Conservation (phyloP, 2,113 vertebrate genomes). For the Kryptolebias marmoratus region DNA sequence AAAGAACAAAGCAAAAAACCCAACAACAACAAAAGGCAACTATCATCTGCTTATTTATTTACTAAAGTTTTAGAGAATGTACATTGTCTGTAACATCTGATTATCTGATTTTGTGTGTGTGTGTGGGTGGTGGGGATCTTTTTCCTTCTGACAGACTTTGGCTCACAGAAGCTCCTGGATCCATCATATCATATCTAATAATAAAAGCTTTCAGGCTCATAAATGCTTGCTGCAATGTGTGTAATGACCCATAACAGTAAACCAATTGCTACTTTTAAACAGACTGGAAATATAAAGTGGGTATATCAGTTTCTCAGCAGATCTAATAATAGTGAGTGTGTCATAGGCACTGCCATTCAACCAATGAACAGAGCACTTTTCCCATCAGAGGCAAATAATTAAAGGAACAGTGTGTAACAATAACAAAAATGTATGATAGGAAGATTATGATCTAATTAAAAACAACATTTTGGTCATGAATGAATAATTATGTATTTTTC, state of each 20-base stretch:
- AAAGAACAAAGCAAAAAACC: too few relatives aligned
- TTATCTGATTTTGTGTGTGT: too few relatives aligned
- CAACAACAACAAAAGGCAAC: too few relatives aligned
- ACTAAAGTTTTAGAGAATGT: too few relatives aligned
- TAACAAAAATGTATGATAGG: too few relatives aligned
- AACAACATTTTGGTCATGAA: too few relatives aligned
- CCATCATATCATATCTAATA: constrained; percentile 40
- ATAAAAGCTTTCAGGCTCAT: constrained; percentile 40
- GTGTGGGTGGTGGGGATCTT: too few relatives aligned
- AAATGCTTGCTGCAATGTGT: constrained; percentile 4
- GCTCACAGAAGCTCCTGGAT: background rate
- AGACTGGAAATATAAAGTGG: constrained; percentile 14
- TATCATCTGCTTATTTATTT: too few relatives aligned
- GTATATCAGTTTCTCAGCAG: constrained; percentile 25
- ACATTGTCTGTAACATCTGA: too few relatives aligned
- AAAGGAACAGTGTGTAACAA: background rate
- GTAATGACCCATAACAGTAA: constrained; percentile 50
- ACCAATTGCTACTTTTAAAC: background rate
- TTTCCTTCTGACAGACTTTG: background rate
- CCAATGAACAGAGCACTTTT: background rate
- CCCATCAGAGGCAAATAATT: background rate
- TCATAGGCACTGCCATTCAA: background rate
- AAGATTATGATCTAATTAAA: too few relatives aligned
- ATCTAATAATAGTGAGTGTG: constrained; percentile 35
- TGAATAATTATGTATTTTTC: too few relatives aligned